Conservation (phyloP, 2,113 vertebrate species). For the Anser cygnoides region DNA sequence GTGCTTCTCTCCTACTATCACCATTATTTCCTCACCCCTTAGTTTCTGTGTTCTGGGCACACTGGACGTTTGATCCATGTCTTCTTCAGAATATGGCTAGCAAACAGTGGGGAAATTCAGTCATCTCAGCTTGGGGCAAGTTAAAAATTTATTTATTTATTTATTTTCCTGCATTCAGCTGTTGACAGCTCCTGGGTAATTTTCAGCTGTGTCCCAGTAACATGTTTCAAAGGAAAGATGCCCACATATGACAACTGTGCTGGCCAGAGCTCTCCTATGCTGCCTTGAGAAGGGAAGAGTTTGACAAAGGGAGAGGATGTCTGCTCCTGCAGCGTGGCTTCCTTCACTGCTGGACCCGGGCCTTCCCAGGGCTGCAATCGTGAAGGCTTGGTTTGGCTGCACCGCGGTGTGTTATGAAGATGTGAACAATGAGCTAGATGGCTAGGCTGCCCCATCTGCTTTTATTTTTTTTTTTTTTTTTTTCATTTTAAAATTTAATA, state of each 20-base stretch:
- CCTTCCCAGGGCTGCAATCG: not conserved
- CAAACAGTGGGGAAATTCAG: not conserved
- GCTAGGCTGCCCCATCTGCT: conserved; percentile 25
- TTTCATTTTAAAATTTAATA: conserved; percentile 52
- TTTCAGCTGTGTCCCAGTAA: not conserved
- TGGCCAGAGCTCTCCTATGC: not conserved
- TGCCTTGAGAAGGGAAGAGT: not conserved
- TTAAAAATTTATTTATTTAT: not conserved
- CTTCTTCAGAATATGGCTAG: not conserved
- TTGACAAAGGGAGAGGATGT: not conserved
- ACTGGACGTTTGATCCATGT: not conserved
- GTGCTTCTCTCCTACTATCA: not conserved
- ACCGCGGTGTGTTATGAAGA: conserved; percentile 16
- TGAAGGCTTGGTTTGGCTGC: conserved; percentile 25
- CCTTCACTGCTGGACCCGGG: not conserved
- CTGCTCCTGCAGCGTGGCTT: not conserved
- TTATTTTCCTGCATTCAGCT: not conserved
- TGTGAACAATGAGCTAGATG: conserved; percentile 29
- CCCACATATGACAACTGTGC: not conserved
- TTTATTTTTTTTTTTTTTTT: not conserved
- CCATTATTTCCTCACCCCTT: not conserved
- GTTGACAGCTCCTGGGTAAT: not conserved
- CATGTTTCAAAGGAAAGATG: not conserved
- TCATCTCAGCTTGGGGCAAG: not conserved
- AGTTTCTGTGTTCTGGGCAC: not conserved